A percentile compares a stretch with the other conserved stretches of the same genome.
These are phyloP conservation scores for Sebastolobus altivelis DNA, from an alignment of 2,797 vertebrate genomes.

Conservation along the genomic window DNA sequence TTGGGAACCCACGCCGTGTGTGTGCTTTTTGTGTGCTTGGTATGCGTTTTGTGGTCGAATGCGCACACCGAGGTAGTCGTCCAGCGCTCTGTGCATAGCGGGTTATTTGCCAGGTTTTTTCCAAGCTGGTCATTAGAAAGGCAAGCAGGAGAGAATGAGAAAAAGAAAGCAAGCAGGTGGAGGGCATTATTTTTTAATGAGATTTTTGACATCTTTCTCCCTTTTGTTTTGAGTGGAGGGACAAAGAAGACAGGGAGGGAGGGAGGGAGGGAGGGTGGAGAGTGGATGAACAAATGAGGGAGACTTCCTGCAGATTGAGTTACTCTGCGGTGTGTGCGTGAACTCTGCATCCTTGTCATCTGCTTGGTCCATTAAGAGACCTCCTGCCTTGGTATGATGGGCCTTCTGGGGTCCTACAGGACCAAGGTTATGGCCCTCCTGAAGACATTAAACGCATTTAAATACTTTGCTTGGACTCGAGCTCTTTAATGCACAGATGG, in stretches of 20 bases:
- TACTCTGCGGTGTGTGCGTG: slow-evolving; percentile 68
- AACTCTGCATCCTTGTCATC: slow-evolving; percentile 82
- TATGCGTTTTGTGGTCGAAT: slow-evolving; percentile 24
- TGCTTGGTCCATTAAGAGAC: slow-evolving; percentile 79
- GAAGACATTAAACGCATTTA: slow-evolving; percentile 74
- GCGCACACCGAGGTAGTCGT: slow-evolving; percentile 24
- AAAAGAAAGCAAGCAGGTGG: slow-evolving; percentile 75
- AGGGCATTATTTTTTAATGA: slow-evolving; percentile 83
- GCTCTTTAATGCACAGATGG: slow-evolving; percentile 82
- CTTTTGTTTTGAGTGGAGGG: slow-evolving; percentile 70
- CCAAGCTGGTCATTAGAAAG: slow-evolving; percentile 74
- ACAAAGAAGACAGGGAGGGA: slow-evolving; percentile 46
- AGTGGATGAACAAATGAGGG: slow-evolving; percentile 44
- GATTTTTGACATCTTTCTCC: slow-evolving; percentile 77
- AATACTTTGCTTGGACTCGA: slow-evolving; percentile 69
- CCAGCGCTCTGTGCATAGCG: slow-evolving; percentile 18
- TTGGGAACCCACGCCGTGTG: slow-evolving; percentile 32
- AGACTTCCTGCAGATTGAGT: slow-evolving; percentile 79
- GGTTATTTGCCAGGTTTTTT: slow-evolving; percentile 55
- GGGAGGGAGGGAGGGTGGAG: slow-evolving; percentile 17
- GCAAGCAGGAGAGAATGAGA: slow-evolving; percentile 63
- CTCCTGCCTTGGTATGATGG: slow-evolving; percentile 70
- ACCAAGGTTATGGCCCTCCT: slow-evolving; percentile 83
- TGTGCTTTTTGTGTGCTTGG: slow-evolving; percentile 17
- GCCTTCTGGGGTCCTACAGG: slow-evolving; percentile 70